Conservation (phyloP, 2,113 vertebrate species). For the Thomomys bottae region DNA sequence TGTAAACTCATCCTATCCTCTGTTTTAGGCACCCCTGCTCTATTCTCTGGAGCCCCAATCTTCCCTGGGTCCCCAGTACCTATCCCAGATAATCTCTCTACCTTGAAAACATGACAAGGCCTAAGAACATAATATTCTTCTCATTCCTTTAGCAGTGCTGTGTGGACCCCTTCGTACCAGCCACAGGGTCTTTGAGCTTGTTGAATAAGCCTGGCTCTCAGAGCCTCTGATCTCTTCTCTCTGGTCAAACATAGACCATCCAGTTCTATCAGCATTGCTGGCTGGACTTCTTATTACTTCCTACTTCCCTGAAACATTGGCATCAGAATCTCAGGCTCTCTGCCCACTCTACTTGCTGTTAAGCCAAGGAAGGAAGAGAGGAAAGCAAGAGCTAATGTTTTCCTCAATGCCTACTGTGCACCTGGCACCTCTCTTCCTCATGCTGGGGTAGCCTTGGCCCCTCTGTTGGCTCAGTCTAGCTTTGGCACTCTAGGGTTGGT, state of each 20-base stretch:
- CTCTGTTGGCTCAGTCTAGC: background rate
- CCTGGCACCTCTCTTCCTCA: conserved; percentile 43
- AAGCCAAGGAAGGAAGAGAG: conserved; percentile 67
- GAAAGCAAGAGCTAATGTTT: conserved; percentile 57
- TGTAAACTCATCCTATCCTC: background rate
- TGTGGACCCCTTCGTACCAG: background rate
- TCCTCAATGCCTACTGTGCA: conserved; percentile 43
- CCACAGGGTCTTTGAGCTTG: background rate
- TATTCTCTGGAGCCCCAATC: background rate
- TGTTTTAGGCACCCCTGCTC: background rate
- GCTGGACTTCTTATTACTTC: conserved; percentile 40
- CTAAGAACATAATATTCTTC: background rate
- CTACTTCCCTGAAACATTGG: conserved; percentile 61
- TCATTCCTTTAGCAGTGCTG: background rate
- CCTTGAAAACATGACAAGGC: background rate
- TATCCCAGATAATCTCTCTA: background rate
- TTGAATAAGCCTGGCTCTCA: background rate
- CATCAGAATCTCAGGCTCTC: conserved; percentile 46
- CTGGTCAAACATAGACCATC: background rate
- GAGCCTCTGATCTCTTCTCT: background rate
- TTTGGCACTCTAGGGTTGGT: background rate
- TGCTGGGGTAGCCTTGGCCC: background rate
- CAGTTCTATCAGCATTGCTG: background rate
- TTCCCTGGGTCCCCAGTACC: background rate
- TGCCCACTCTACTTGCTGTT: conserved; percentile 53